Base-by-base conservation (phyloP, 37 sponge, comb jelly and placozoan genomes). In the Aplysina aerophoba region DNA sequence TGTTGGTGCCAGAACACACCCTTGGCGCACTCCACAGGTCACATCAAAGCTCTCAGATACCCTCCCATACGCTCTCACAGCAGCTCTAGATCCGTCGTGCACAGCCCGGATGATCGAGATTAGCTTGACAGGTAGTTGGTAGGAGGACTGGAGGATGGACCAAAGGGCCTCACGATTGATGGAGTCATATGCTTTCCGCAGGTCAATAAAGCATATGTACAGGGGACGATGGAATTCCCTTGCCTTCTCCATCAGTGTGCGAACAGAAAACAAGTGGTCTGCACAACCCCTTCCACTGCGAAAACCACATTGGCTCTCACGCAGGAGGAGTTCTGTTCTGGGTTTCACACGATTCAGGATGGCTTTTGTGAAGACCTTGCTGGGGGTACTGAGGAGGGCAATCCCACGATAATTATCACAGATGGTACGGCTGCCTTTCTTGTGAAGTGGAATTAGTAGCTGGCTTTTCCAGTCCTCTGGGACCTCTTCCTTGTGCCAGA, bases 1-100 rank as follows among this genome's bases (percentile, higher is more conserved):
- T 14, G 69, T 67, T 14, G 69, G 69, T 67, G 69, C 69, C 69
- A 67, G 28, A 15, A 67, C 69, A 67, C 69, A 67, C n/a, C 69
- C 69, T 22, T 67, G 69, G 13, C 69, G 22, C 25, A 67, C 69
- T 25, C 69, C 69, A 25, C 27, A 24, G 22, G 69, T 67, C 14
- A 67, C 69, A 16, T 15, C 69, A 67, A 67, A 67, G 14, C n/a
- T 13, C 27, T 67, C 69, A 67, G 69, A 67, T 67, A 22, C 27
- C 28, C n/a, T 67, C 69, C 69, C 69, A 67, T 67, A 67, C 15
- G 69, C 69, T 25, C 69, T 16, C 28, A 67, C 69, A 24, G 69
- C 69, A 14, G 69, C 69, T 14, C 13, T 67, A n/a, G 69, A 67
- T 21, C 28, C 27, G 27, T 67, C 25, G n/a, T 67, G 69, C 14